Evolutionary conservation across 2,888 invertebrate genomes (phyloP).

Genomic region (Drosophila planitibia): DNA sequence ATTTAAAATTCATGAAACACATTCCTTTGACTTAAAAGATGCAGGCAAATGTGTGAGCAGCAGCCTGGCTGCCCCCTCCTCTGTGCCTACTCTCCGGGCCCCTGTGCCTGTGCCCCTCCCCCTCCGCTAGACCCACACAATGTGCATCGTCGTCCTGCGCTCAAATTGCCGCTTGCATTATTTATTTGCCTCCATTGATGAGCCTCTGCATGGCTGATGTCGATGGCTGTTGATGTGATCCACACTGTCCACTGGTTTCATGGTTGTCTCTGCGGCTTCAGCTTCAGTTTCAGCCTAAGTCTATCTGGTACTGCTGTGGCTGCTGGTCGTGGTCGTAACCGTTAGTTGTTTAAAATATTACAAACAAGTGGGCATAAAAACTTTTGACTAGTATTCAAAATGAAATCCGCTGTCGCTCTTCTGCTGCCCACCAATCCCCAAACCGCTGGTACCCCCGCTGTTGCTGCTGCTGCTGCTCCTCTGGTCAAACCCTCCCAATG

Average conservation of each 20-base stretch:
- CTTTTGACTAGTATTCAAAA: constrained; percentile 52
- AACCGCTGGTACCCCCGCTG: background rate
- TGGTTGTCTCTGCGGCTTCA: constrained; percentile 34
- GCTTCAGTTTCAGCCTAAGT: constrained; percentile 16
- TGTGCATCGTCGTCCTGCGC: constrained; percentile 42
- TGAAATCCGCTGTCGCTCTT: constrained; percentile 29
- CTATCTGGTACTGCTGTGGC: constrained; percentile 7
- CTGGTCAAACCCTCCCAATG: constrained; percentile 48
- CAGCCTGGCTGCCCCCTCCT: constrained; percentile 12
- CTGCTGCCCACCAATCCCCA: constrained; percentile 1
- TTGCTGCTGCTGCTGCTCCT: constrained; percentile 10
- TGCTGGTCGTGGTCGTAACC: constrained; percentile 37
- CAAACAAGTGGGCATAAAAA: constrained; percentile 48
- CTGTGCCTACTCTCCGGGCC: background rate
- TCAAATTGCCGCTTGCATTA: constrained; percentile 82
- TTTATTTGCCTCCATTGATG: constrained; percentile 80
- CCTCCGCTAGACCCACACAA: constrained; percentile 9
- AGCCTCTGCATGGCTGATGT: constrained; percentile 51
- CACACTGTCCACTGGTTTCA: constrained; percentile 30
- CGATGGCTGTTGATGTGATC: constrained; percentile 48
- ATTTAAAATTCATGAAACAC: constrained; percentile 84
- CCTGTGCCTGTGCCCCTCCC: background rate
- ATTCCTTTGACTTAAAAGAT: constrained; percentile 83
- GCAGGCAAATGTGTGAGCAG: constrained; percentile 74
- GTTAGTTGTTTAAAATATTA: constrained; percentile 81